Base-by-base conservation (phyloP, 2,113 vertebrate genomes). In the Clupea harengus region DNA sequence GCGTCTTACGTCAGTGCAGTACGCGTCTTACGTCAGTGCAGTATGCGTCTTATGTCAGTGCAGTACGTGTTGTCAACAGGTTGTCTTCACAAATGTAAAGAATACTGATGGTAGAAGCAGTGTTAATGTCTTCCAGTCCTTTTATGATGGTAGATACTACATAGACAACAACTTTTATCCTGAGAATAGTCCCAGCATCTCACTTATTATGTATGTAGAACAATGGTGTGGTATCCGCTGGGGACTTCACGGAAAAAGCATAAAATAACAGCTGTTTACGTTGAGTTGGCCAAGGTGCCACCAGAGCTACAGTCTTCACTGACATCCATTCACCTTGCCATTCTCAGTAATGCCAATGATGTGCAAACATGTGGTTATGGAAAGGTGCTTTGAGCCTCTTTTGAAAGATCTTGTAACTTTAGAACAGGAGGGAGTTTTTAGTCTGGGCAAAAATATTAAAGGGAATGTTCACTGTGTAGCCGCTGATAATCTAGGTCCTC, bases 221-320 rank as follows among this genome's bases (percentile, higher is more conserved):
- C 84, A 88, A 20, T 88, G 32, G 45, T 88, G 8, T 84, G 82
- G 4, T 86, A 86, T 44, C 87, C 85, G 28, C 45, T 86, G 15
- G 84, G 84, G 9, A 86, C 82, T 47, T 86, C 85, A 25, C 1
- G 81, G 15, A 88, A 85, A 22, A 88, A 86, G 25, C 87, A 88
- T 57, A 85, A 88, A 25, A 83, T 88, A 13, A 88, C 84, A 45
- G 87, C 84, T 15, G 57, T 87, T 25, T 87, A 87, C 52, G 85
- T 83, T 80, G 81, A 85, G 45, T 81, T 87, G n/a, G 86, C 47
- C 28, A 84, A 87, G 46, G 75, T 78, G 9, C 80, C 45, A 67
- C 28, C 45, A 20, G 60, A 18, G 28, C 52, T 32, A 45, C 44
- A 80, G 11, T 87, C 86, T 45, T 49, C 54, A 28, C 52, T 84